Base-by-base conservation (phyloP, 2,113 vertebrate genomes). In the Lepidiolamprologus cunningtoni region DNA sequence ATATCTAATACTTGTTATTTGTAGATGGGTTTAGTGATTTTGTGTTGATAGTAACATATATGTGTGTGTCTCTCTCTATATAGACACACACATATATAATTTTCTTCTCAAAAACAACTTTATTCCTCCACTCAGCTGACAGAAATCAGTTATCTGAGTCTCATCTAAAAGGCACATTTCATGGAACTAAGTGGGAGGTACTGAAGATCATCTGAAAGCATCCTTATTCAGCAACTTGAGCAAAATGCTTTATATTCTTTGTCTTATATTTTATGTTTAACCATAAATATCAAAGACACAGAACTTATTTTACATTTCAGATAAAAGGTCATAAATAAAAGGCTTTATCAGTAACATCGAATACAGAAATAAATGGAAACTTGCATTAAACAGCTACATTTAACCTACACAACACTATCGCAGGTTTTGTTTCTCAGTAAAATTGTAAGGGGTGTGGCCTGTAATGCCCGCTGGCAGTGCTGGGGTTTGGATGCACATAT, bases 401-500 rank as follows among this genome's bases (percentile, higher is more conserved):
- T 50, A 76, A 78, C n/a, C 86, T 83, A 40, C 61, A 58, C 4
- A 37, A 81, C 19, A 92, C 94, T 94, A 90, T 73, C 78, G 79
- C 95, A 93, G 94, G 90, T 93, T 96, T 96, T 93, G 90, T 68
- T 85, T 93, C 85, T 87, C 73, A 73, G 78, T 58, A 83, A 82
- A 86, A 63, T 57, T 79, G 13, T 31, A 45, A 87, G 94, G 93
- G 96, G 96, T 87, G 96, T 89, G 94, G 90, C 93, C 68, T 91
- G 85, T 68, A 79, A 80, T 78, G 93, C 94, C 90, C 91, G 92
- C 89, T 82, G 93, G 93, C 94, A 86, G 91, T n/a, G 85, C 88
- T 63, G 66, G 52, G 90, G 83, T 89, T 92, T 91, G 92, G 95
- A 96, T 95, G 96, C 92, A 95, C 95, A 95, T 90, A 94, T 92